Percentiles rank a stretch among this genome's conserved stretches.
Conservation (phyloP, 2,797 vertebrate species). For the Dermochelys coriacea region DNA sequence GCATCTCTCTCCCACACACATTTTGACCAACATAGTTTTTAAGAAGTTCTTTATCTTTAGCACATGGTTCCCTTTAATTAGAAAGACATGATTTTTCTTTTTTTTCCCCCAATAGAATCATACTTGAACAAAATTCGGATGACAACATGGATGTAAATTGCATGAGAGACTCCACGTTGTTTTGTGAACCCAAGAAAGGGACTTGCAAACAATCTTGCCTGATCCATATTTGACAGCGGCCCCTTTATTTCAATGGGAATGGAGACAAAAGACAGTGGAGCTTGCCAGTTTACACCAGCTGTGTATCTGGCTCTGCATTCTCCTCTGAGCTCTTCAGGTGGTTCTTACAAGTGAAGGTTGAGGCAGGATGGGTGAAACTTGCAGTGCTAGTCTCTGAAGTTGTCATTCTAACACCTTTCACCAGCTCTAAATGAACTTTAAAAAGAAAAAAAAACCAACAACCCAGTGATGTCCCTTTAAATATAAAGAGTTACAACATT, state of each 20-base stretch:
- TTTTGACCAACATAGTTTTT: background rate
- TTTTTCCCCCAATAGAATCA: background rate
- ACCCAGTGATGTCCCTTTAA: conserved; percentile 15
- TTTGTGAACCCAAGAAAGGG: background rate
- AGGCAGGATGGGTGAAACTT: background rate
- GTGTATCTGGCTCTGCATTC: background rate
- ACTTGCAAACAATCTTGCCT: background rate
- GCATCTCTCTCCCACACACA: background rate
- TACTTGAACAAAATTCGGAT: accelerated
- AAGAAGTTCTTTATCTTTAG: background rate
- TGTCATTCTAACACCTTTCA: conserved; percentile 8
- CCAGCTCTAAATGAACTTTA: conserved; percentile 5
- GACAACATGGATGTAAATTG: background rate
- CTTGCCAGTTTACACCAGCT: background rate
- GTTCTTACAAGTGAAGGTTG: background rate
- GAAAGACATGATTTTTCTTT: background rate
- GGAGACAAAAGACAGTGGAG: background rate
- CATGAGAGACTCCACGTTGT: background rate
- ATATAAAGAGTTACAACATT: conserved; percentile 7
- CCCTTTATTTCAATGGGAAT: background rate
- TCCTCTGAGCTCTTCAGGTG: conserved; percentile 6
- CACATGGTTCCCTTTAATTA: background rate
- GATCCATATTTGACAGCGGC: background rate
- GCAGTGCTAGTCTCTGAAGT: background rate
- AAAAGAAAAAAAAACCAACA: accelerated